Base-by-base conservation (phyloP, 2,888 invertebrate species). In the Drosophila austrosaltans region DNA sequence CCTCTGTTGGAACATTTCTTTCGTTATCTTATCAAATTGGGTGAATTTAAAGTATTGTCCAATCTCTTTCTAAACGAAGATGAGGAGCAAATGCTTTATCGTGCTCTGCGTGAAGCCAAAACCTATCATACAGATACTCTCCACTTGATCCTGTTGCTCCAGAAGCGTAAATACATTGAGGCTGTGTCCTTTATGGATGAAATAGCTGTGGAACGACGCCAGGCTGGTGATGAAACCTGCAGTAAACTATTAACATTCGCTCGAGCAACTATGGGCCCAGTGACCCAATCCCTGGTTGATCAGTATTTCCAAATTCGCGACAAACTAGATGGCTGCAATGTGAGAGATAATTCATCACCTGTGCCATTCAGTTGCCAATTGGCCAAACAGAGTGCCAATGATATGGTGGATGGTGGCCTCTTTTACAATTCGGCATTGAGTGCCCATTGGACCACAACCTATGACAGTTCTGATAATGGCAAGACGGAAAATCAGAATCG, bases 141-240 rank as follows among this genome's bases (percentile, higher is more conserved):
- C 2, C 90, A 92, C 56, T 82, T 93, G 53, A 90, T 92, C 0
- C 86, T 92, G 75, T 69, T 93, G 40, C 72, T 93, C 2, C 91
- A 92, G 63, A 90, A 91, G 40, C 90, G 88, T 2, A 92, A 92
- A 63, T 93, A 92, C 40, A 82, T 92, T 28, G 92, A 93, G 63
- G 92, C 93, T 0, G 89, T 92, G 2, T 81, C 89, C 0, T 91
- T 91, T 25, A 89, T 92, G 82, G 89, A 92, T 63, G 89, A 91
- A 3, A 63, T 91, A n/a, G 90, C 90, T 2, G 83, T 71, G 8
- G 77, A 85, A 20, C 78, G 75, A 0, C 59, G 56, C 28, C 62
- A 57, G 22, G 67, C 57, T 2, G 36, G 53, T 0, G 89, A 92
- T 48, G 91, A 90, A 0, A n/a, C 72, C 6, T 86, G 91, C 2